Evolutionary conservation across 2,888 invertebrate genomes (phyloP), one percentile per base, ranked within the genome.

Genomic region (Brenthis ino): DNA sequence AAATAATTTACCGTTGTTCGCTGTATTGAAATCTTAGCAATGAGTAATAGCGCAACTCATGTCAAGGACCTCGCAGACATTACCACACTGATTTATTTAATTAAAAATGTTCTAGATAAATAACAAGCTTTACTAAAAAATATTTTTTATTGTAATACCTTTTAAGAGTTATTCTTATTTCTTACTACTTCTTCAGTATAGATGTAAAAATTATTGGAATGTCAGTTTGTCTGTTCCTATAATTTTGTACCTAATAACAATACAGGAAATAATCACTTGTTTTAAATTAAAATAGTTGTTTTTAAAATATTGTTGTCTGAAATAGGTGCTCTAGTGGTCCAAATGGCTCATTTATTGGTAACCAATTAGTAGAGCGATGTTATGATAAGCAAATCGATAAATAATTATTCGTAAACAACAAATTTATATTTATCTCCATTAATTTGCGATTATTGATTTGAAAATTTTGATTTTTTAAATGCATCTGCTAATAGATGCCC

Each of bases 21-120:
- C 28, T 16, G 11, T 20, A 33, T 37, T 53, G 37, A 63, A 63
- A 53, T 53, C 33, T 16, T 51, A 53, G 51, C 53, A 61, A 37
- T n/a, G 63, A 51, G 63, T 53, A 63, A 53, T 33, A 63, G 16
- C 33, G 63, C 53, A 61, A 61, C 61, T 53, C 13, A 37, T 53
- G 51, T 61, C 61, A 61, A 61, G 61, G 61, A 61, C 50, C 61
- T 61, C 13, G 11, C 48, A 58, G 24, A n/a, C 14, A 33, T 61
- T 37, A 50, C 50, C 33, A 53, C 53, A 63, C 33, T 53, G 37
- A 60, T 50, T 50, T 43, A 43, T 48, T 60, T 60, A 60, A 28
- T 60, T 48, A 60, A n/a, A 48, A 60, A 16, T 14, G 28, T 24
- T 60, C 48, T 60, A 50, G 48, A 48, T 24, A 58, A 58, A n/a